Evolutionary conservation across 2,797 vertebrate species (phyloP), one percentile per base, ranked within the genome.

Genomic region (Mus caroli): DNA sequence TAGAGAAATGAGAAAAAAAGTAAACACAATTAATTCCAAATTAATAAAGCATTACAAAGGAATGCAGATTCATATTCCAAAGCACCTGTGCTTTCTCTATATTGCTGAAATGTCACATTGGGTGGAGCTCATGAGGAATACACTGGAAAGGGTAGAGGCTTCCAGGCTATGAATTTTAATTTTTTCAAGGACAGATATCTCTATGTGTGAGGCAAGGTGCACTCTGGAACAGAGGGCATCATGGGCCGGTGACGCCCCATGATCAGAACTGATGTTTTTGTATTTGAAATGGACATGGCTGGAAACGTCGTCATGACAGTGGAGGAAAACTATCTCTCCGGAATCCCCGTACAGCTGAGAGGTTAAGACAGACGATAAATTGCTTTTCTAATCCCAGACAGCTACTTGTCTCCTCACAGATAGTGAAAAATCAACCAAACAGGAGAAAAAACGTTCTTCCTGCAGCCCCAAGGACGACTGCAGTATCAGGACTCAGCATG

Each of bases 1-100:
- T 34, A 76, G 78, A 64, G 83, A 58, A 77, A 56, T 52, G 69
- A 94, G 34, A 93, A 82, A 71, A 71, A 67, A 82, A 64, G n/a
- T 78, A 76, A 88, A 54, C 28, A 71, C 17, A 71, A 20, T 58
- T 84, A 71, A 20, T 58, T 84, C 19, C 7, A 92, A 22, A 92
- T 79, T 91, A 46, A 79, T 2, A 80, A 86, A 86, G n/a, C 58
- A 75, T 87, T 67, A 80, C 69, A 43, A 82, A 92, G 17, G n/a
- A 84, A 34, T 5, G 28, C 13, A 28, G 60, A 60, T 20, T 79
- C 26, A 79, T 22, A 26, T 88, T 86, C 24, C 86, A 86, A 78
- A 84, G 56, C 14, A 40, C 37, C 12, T 75, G 11, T 11, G 7
- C 52, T 12, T 71, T 83, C 95, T 90, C 87, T 56, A 19, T 62